phyloP scores from a whole-genome alignment of 2,797 vertebrate genomes.

The Silurus lanzhouensis region DNA sequence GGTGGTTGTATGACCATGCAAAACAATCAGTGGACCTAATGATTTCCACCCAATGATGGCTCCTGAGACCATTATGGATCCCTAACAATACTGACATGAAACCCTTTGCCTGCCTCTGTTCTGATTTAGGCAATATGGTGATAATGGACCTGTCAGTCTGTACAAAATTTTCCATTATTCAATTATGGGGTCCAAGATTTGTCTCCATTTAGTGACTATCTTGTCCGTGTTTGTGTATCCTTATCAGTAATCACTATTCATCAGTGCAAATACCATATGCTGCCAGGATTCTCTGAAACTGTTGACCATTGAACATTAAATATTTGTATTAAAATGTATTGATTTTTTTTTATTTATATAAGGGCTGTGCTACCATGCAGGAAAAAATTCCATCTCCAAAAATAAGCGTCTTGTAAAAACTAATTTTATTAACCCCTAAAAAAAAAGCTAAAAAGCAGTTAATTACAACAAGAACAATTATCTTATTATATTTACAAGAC shows the following conservation, averaged over 20 bases:
- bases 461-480: too few species aligned
- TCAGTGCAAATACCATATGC: background rate
- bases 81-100: background rate
- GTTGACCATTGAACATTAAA: background rate
- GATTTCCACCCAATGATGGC: background rate
- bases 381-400: background rate
- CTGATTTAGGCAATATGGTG: background rate
- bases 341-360: background rate
- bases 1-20: background rate
- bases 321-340: background rate
- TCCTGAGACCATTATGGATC: background rate
- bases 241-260: background rate
- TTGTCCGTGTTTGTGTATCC: background rate
- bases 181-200: background rate
- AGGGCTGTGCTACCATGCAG: background rate
- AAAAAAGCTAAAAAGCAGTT: background rate
- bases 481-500: background rate
- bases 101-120: background rate
- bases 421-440: too few species aligned
- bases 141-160: background rate
- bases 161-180: conserved; percentile 8
- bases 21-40: conserved; percentile 19
- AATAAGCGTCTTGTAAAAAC: too few species aligned
- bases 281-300: background rate
- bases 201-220: background rate